Evolutionary conservation across 2,797 vertebrate genomes (phyloP).

Genomic region (Sebastes elongatus): DNA sequence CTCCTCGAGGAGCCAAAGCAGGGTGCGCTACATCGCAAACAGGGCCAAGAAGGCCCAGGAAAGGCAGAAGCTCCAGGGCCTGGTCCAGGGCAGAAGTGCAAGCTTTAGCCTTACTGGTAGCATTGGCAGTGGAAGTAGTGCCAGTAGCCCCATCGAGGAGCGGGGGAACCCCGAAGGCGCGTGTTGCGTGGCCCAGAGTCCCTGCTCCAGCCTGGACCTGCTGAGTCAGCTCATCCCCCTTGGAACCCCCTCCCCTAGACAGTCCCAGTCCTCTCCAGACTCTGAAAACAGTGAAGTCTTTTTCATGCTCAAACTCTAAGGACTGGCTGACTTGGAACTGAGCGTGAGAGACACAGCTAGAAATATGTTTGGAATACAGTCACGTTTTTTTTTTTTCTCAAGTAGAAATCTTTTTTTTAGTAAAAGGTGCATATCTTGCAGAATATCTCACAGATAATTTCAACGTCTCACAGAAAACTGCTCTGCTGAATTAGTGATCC

Average conservation of each 20-base stretch:
- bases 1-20: slow-evolving; percentile 93
- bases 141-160: slow-evolving; percentile 87
- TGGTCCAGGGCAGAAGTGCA: slow-evolving; percentile 60
- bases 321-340: slow-evolving; percentile 52
- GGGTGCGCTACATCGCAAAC: slow-evolving; percentile 94
- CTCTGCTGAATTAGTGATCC: slow-evolving; percentile 4
- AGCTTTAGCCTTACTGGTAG: slow-evolving; percentile 44
- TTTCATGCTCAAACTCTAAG: slow-evolving; percentile 86
- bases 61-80: slow-evolving; percentile 85
- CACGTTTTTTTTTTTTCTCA: slow-evolving; percentile 33
- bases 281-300: slow-evolving; percentile 81
- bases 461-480: not conserved
- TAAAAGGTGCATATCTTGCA: slow-evolving; percentile 43
- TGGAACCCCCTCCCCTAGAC: slow-evolving; percentile 59
- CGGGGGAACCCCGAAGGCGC: slow-evolving; percentile 93
- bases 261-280: slow-evolving; percentile 43
- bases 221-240: slow-evolving; percentile 67
- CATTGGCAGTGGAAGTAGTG: slow-evolving; percentile 20
- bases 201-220: slow-evolving; percentile 79
- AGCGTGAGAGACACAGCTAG: slow-evolving; percentile 46
- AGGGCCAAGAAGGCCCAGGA: slow-evolving; percentile 92
- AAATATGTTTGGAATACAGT: slow-evolving; percentile 36
- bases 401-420: slow-evolving; percentile 19
- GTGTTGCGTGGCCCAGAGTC: slow-evolving; percentile 85
- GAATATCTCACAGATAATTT: slow-evolving; percentile 32